phyloP scores from a whole-genome alignment of 2,888 invertebrate genomes.

The Caenorhabditis becei region DNA sequence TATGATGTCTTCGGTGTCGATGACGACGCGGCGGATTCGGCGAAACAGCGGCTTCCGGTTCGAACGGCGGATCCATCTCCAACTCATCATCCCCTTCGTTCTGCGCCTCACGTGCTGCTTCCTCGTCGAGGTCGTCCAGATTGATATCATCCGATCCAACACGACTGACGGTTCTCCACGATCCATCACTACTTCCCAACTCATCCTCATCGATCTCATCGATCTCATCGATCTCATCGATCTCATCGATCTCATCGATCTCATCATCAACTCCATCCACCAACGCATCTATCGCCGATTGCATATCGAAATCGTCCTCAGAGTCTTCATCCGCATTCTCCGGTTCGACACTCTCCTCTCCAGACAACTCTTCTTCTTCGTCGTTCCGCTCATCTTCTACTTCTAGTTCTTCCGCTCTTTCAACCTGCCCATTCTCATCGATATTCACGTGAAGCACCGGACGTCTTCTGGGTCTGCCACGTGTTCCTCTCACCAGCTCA shows the following conservation, averaged over 20 bases:
- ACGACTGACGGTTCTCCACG: conserved; percentile 25
- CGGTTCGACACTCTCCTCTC: background rate
- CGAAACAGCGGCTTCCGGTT: too few species aligned
- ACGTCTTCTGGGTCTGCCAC: too few species aligned
- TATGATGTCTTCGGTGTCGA: background rate
- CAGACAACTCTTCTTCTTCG: too few species aligned
- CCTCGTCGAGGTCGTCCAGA: conserved; percentile 35
- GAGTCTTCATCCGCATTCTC: conserved; percentile 30
- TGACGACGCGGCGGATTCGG: background rate
- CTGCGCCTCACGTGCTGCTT: conserved; percentile 17
- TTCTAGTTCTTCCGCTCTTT: too few species aligned
- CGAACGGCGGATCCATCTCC: too few species aligned
- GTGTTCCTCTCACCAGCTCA: too few species aligned
- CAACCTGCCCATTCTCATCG: too few species aligned
- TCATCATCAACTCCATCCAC: conserved; percentile 47
- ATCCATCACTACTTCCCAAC: conserved; percentile 1
- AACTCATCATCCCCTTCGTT: conserved; percentile 6
- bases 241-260: conserved; percentile 48
- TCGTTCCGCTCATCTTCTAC: too few species aligned
- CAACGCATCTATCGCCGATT: conserved; percentile 36
- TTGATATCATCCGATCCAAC: conserved; percentile 38
- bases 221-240: too few species aligned
- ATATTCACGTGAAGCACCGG: too few species aligned
- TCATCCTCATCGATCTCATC: too few species aligned
- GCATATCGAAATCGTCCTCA: conserved; percentile 54